Conservation (phyloP, 2,797 vertebrate species). For the Chromis chromis region DNA sequence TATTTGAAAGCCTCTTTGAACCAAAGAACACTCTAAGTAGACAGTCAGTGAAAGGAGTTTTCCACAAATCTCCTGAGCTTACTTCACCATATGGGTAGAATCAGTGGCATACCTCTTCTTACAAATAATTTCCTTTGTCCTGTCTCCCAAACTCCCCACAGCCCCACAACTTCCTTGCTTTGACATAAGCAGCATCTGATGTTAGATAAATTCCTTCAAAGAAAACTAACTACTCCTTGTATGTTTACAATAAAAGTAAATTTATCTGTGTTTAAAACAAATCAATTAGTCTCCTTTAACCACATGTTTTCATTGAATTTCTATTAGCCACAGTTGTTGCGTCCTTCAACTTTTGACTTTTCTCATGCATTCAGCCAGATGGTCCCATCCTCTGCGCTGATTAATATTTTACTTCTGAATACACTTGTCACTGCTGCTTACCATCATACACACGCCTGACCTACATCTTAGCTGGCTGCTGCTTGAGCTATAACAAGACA, state of each 20-base stretch:
- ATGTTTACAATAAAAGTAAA: background rate
- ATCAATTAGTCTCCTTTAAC: background rate
- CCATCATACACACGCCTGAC: conserved; percentile 74
- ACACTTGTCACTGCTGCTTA: conserved; percentile 74
- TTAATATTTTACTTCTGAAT: conserved; percentile 81
- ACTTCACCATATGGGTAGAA: conserved; percentile 64
- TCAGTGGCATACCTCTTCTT: conserved; percentile 63
- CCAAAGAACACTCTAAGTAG: conserved; percentile 28
- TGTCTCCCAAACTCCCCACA: conserved; percentile 37
- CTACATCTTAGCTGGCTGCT: conserved; percentile 68
- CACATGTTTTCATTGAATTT: conserved; percentile 1
- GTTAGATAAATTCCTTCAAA: background rate
- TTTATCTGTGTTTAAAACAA: background rate
- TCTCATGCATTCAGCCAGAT: conserved; percentile 69
- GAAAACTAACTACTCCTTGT: background rate
- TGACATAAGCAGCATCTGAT: conserved; percentile 27
- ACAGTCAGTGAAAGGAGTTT: conserved; percentile 37
- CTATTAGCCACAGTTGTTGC: background rate
- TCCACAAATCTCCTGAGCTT: conserved; percentile 58
- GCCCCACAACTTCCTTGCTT: conserved; percentile 32
- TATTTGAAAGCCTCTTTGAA: conserved; percentile 56
- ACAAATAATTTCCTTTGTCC: conserved; percentile 76
- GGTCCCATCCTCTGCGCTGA: conserved; percentile 63
- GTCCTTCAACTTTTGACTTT: conserved; percentile 52
- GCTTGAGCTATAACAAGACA: conserved; percentile 31